Base-by-base conservation (phyloP, 2,797 vertebrate species). In the Coregonus suidteri region DNA sequence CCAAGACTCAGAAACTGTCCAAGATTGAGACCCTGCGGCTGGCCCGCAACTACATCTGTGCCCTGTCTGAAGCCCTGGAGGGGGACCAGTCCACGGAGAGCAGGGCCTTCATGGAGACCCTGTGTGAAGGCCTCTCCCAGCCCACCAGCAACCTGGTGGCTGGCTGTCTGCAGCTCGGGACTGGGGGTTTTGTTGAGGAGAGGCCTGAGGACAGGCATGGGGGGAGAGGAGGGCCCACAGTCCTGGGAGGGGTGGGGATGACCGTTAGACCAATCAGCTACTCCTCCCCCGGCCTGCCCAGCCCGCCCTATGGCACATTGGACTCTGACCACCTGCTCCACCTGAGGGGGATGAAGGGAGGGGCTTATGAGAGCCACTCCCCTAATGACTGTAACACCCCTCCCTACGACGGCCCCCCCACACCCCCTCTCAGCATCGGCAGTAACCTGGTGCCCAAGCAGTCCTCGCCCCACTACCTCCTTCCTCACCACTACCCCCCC, bases 31-130 rank as follows among this genome's bases (percentile, higher is more conserved):
- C 98, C 0, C 84, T 99, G 74, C 92, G 98, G 73, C 90, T 99
- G 75, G 98, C 98, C 0, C 95, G 96, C 88, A 99, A 99, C 87
- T 99, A 99, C 88, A 99, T 99, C 86, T 99, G 97, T 91, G 97
- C 98, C 51, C 92, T 99, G 84, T 97, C 97, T 0, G 97, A 98
- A 88, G 96, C 98, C 37, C 91, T 99, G 53, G 97, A 98, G 76
- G 96, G 85, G 0, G 97, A 96, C 0, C 93, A 97, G 80, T 96
- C 93, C 3, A 92, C 95, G 0, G 97, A 98, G 88, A 95, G 96
- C 76, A 94, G 96, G 71, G 93, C 92, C 51, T 99, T 99, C 79
- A 93, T 98, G 88, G 97, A 99, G 81, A 99, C 97, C 77, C 94
- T 99, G 67, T 99, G 98, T 84, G 97, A 96, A 85, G 98, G 97